Evolutionary conservation across 2,113 vertebrate genomes (phyloP), one percentile per base, ranked within the genome.

Genomic region (Gorilla gorilla): DNA sequence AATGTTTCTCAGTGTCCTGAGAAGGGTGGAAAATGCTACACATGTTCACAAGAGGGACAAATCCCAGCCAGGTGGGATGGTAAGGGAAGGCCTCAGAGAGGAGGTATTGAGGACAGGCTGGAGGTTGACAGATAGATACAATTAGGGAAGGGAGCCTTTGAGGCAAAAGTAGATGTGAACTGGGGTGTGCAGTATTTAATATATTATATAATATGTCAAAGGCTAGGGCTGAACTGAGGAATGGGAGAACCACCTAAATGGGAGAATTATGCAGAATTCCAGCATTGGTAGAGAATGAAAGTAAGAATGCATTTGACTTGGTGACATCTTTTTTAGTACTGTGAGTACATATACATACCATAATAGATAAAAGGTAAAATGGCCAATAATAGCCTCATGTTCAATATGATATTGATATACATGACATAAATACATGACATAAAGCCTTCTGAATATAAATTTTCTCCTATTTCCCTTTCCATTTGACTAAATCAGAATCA

Each of bases 401-500:
- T 72, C 57, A 55, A 48, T 32, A 57, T 7, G 40, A 43, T 50
- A 52, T 30, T 86, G 57, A 93, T 22, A 79, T 35, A 43, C 7
- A 35, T 70, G 59, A 61, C 48, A 66, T 5, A 78, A 83, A 70
- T 35, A 43, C 7, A 35, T 70, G 59, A 61, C 48, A 66, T 5
- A 78, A 83, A 70, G 5, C 87, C 83, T 82, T 91, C 45, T 35
- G 55, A 59, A 43, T 85, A 86, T 55, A 55, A 23, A 83, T 75
- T n/a, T 68, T 57, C 23, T 23, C 38, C 73, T 14, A 7, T 20
- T 61, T 50, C 23, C 25, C 40, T 45, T 75, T 50, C 2, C 27
- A 45, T 43, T 61, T 81, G 30, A 76, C 80, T 90, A 66, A 91
- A 82, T 91, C 52, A 89, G 89, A 96, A 87, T 95, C 64, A 70